Percentiles rank a stretch among this genome's conserved stretches.
Conservation (phyloP, 2,113 vertebrate species). For the Paramisgurnus dabryanus region DNA sequence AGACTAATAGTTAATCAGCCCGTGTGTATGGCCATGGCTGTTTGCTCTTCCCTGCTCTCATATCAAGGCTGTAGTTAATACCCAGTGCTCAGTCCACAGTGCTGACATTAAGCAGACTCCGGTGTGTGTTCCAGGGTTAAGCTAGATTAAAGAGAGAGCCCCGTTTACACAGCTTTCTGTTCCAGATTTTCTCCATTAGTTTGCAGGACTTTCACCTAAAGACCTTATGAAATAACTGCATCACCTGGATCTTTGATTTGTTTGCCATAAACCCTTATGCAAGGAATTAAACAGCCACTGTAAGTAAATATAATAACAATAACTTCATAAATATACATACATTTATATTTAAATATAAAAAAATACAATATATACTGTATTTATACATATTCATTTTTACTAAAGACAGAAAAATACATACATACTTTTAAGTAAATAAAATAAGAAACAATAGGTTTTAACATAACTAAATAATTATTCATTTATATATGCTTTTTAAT, state of each 20-base stretch:
- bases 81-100: constrained; percentile 41
- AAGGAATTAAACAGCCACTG: not conserved
- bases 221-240: constrained; percentile 3
- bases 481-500: no score
- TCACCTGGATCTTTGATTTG: constrained; percentile 4
- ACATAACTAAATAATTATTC: no score
- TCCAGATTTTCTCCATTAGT: constrained; percentile 36
- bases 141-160: constrained; percentile 45
- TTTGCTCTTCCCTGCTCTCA: constrained; percentile 25
- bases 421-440: no score
- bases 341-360: no score
- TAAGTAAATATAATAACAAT: no score
- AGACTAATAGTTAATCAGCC: constrained; percentile 17
- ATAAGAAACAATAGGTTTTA: no score
- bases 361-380: no score
- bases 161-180: constrained; percentile 22
- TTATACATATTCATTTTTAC: no score
- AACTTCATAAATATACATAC: no score
- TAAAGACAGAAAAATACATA: no score
- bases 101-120: constrained; percentile 45
- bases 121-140: constrained; percentile 39
- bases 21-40: constrained; percentile 6
- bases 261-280: constrained; percentile 15
- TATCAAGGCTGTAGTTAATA: constrained; percentile 42
- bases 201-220: constrained; percentile 41